Percentiles rank a stretch among this genome's conserved stretches.
phyloP scores from a whole-genome alignment of 2,888 invertebrate genomes.

The Dendrolimus houi region DNA sequence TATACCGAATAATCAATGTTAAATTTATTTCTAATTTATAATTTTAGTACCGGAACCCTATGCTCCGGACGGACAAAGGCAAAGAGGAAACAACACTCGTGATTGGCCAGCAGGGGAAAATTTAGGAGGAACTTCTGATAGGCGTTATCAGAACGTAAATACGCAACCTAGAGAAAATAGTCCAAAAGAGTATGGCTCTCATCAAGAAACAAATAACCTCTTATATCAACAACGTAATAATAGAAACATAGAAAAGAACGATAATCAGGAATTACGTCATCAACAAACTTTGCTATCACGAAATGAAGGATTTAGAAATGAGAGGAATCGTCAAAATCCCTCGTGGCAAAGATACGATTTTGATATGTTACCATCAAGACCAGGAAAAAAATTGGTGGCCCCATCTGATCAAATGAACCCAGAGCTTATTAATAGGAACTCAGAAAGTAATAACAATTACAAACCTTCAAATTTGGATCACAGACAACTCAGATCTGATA shows the following conservation, averaged over 20 bases:
- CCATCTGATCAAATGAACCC: too few relatives aligned
- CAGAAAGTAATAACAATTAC: neutral
- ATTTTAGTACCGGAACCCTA: constrained; percentile 22
- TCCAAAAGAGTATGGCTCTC: neutral
- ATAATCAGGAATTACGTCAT: too few relatives aligned
- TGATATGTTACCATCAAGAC: too few relatives aligned
- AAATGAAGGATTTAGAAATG: too few relatives aligned
- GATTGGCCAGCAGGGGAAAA: constrained; percentile 8
- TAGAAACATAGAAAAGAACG: too few relatives aligned
- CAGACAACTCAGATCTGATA: neutral
- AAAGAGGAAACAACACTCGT: constrained; percentile 9
- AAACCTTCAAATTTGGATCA: neutral
- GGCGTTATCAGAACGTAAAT: neutral
- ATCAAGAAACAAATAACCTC: neutral
- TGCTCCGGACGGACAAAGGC: constrained; percentile 10
- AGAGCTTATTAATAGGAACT: too few relatives aligned
- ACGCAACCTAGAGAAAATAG: neutral
- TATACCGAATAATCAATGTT: too few relatives aligned
- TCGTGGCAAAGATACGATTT: too few relatives aligned
- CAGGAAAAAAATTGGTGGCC: too few relatives aligned
- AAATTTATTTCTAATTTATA: neutral
- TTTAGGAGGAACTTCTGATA: neutral
- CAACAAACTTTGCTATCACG: too few relatives aligned
- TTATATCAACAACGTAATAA: too few relatives aligned
- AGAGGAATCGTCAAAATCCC: too few relatives aligned